A percentile compares a stretch with the other conserved stretches of the same genome.
phyloP scores from a whole-genome alignment of 2,888 invertebrate genomes.

The Eueremaeus valkanovi region DNA sequence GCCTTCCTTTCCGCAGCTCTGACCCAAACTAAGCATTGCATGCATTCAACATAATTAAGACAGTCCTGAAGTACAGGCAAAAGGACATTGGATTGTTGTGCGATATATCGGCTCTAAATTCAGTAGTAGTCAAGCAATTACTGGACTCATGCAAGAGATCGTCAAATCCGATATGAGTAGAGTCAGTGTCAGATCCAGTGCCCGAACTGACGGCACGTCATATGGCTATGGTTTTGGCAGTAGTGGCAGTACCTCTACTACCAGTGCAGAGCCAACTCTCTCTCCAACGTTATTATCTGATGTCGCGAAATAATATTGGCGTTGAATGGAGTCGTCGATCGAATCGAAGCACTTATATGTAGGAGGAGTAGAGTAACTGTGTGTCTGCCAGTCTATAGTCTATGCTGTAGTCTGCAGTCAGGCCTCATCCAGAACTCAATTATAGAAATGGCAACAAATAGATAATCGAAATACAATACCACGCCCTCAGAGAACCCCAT shows the following conservation, averaged over 20 bases:
- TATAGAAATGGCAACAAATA: slow-evolving; percentile 6
- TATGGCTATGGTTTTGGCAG: neutral
- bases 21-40: neutral
- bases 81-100: neutral
- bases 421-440: neutral
- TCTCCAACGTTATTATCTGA: neutral
- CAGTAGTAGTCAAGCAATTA: slow-evolving; percentile 3
- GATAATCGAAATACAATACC: neutral
- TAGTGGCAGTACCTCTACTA: neutral
- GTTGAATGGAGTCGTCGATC: neutral
- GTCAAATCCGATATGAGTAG: neutral
- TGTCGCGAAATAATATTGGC: neutral
- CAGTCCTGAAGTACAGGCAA: neutral
- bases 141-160: slow-evolving; percentile 6
- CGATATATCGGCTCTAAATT: neutral
- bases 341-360: neutral
- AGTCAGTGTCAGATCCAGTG: slow-evolving; percentile 1
- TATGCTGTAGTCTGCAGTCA: too few species aligned
- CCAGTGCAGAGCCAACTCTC: neutral
- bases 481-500: neutral
- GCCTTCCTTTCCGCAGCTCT: too few species aligned
- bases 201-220: neutral
- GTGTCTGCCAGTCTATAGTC: too few species aligned
- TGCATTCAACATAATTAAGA: slow-evolving; percentile 15
- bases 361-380: neutral